Conservation (phyloP, 2,113 vertebrate species). For the Myxocyprinus asiaticus region DNA sequence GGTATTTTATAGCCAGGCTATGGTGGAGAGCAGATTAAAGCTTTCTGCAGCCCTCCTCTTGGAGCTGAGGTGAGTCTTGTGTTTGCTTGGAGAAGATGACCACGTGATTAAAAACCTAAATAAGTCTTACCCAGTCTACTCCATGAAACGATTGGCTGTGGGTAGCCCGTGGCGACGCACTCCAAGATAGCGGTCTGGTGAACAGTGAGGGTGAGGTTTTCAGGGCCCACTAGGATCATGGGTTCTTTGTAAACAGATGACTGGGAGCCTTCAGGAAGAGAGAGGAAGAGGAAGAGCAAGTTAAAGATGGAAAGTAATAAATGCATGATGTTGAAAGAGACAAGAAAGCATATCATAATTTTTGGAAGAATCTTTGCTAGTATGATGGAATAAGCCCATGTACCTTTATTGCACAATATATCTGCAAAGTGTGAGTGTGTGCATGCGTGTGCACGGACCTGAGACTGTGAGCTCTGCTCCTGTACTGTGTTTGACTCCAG, state of each 20-base stretch:
- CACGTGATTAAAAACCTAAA: too few species aligned
- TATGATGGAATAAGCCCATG: too few species aligned
- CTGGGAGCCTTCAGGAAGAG: slow-evolving; percentile 78
- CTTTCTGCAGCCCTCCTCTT: background rate
- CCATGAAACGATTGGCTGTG: slow-evolving; percentile 98
- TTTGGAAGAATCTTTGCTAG: too few species aligned
- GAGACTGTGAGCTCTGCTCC: slow-evolving; percentile 91
- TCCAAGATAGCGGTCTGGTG: slow-evolving; percentile 97
- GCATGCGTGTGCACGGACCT: slow-evolving; percentile 73
- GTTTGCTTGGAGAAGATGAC: background rate
- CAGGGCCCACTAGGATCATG: slow-evolving; percentile 91
- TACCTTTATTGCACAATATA: background rate
- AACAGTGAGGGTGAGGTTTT: slow-evolving; percentile 97
- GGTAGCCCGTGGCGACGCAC: slow-evolving; percentile 96
- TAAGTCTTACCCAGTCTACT: slow-evolving; percentile 91
- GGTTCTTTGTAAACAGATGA: slow-evolving; percentile 95
- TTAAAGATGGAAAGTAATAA: too few species aligned
- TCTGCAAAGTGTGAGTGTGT: slow-evolving; percentile 9
- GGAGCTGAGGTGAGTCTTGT: background rate
- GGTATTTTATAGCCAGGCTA: too few species aligned
- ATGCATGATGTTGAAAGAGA: too few species aligned
- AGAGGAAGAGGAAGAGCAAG: slow-evolving; percentile 12
- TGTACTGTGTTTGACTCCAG: slow-evolving; percentile 88
- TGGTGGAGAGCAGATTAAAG: background rate
- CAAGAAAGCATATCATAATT: too few species aligned